Base-by-base conservation (phyloP, 92 coral and sea anemone species). In the Paragorgia papillata region DNA sequence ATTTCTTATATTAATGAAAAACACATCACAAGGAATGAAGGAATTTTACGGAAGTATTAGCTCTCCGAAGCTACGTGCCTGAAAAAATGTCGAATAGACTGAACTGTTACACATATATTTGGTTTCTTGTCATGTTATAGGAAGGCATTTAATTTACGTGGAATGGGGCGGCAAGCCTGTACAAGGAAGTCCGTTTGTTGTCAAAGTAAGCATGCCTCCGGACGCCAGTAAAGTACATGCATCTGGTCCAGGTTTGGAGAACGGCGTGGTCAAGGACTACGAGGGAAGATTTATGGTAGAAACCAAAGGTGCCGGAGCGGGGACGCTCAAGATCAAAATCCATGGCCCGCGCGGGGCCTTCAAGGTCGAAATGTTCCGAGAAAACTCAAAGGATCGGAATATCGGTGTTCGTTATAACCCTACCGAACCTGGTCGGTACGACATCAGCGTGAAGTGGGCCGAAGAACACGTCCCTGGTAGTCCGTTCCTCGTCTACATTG, bases 291-390 rank as follows among this genome's bases (percentile, higher is more conserved):
- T 94, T 87, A 86, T 94, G 39, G 98, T 94, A 10, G 97, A 91
- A 59, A 94, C 98, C 65, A 94, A 88, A 59, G 98, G 98, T 30
- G 98, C 98, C 0, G 98, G 98, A 9, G 97, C 98, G n/a, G 98
- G 98, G 33, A 94, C 97, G 14, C 86, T 94, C 54, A 94, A 94
- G 84, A 89, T 94, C 71, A 76, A 93, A 33, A 88, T 94, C 70
- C 98, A 94, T 66, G 98, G 98, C 0, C 98, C 98, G 3, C 77
- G 88, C 51, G 96, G 98, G 18, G 98, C 98, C 25, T 94, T 94
- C 79, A 94, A 94, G 79, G 98, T 94, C 28, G 98, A 94, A 75
- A 94, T 94, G 98, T 94, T 84, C 92, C 94, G 98, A 20, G 97
- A 90, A 82, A 82, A 83, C 9, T 82, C 97, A 25, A 94, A 91